Conservation (phyloP, 2,888 invertebrate species). For the Busseola fusca region DNA sequence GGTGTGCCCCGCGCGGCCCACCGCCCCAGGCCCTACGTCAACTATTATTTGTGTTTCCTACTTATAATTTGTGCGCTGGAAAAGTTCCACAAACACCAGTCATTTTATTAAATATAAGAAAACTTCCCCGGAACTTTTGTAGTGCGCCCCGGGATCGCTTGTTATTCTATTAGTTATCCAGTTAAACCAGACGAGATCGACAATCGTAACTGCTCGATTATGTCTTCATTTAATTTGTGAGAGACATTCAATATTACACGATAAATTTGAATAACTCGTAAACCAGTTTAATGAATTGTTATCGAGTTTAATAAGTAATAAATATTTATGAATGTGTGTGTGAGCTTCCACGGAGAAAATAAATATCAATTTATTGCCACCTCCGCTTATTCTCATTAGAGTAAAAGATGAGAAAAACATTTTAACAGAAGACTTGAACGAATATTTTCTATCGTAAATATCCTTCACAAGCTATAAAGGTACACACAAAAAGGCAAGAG, state of each 20-base stretch:
- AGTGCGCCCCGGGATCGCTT: slow-evolving; percentile 80
- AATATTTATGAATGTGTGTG: slow-evolving; percentile 77
- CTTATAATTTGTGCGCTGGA: slow-evolving; percentile 86
- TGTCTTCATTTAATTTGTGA: slow-evolving; percentile 67
- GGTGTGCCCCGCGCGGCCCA: slow-evolving; percentile 62
- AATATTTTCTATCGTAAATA: slow-evolving; percentile 74
- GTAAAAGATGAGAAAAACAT: slow-evolving; percentile 78
- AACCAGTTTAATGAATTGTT: slow-evolving; percentile 79
- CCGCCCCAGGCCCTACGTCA: slow-evolving; percentile 81
- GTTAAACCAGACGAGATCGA: slow-evolving; percentile 69
- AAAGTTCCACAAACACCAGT: slow-evolving; percentile 85
- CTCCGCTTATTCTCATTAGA: slow-evolving; percentile 80
- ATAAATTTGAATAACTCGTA: slow-evolving; percentile 78
- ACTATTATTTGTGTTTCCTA: slow-evolving; percentile 87
- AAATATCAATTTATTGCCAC: slow-evolving; percentile 82
- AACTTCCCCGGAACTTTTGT: slow-evolving; percentile 79
- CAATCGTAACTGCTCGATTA: slow-evolving; percentile 71
- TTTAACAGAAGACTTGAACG: slow-evolving; percentile 77
- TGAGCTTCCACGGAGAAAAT: slow-evolving; percentile 75
- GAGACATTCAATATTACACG: slow-evolving; percentile 65
- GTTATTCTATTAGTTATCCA: slow-evolving; percentile 74
- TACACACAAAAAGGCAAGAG: slow-evolving; percentile 74
- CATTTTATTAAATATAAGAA: slow-evolving; percentile 86
- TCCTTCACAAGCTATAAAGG: slow-evolving; percentile 71
- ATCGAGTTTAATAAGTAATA: slow-evolving; percentile 80